phyloP scores from a whole-genome alignment of 2,888 invertebrate genomes.

The Leptarthrus brevirostris region DNA sequence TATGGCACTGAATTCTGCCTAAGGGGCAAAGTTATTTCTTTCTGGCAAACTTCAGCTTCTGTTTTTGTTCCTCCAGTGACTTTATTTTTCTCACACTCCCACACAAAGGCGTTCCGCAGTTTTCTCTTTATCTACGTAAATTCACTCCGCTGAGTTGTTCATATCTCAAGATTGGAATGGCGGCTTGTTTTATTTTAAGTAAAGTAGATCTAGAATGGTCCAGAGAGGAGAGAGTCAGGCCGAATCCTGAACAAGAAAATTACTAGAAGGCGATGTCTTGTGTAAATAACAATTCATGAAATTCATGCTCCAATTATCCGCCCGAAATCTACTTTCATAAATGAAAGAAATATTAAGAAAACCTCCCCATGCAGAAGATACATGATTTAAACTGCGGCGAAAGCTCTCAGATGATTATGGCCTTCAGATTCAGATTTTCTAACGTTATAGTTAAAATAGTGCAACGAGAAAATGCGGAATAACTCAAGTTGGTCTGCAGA shows the following conservation, averaged over 20 bases:
- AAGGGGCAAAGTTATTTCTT: slow-evolving; percentile 32
- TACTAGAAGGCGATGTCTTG: slow-evolving; percentile 27
- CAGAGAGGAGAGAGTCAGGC: neutral
- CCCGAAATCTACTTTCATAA: slow-evolving; percentile 40
- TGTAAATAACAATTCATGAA: slow-evolving; percentile 50
- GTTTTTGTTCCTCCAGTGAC: slow-evolving; percentile 16
- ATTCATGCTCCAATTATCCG: slow-evolving; percentile 52
- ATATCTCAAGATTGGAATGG: slow-evolving; percentile 33
- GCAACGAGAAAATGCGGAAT: neutral
- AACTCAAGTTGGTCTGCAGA: too few relatives aligned
- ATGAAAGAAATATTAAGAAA: slow-evolving; percentile 44
- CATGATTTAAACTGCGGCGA: slow-evolving; percentile 26
- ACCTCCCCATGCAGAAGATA: slow-evolving; percentile 35
- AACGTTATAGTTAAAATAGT: too few relatives aligned
- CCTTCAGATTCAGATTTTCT: slow-evolving; percentile 31
- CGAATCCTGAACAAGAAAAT: neutral
- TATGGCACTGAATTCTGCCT: slow-evolving; percentile 36
- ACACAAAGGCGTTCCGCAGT: neutral
- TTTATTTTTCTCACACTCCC: neutral
- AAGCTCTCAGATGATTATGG: slow-evolving; percentile 39
- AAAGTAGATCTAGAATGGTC: neutral
- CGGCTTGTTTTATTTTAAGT: slow-evolving; percentile 17
- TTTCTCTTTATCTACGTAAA: slow-evolving; percentile 32
- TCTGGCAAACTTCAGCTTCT: slow-evolving; percentile 14
- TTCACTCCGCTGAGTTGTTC: slow-evolving; percentile 29